Conservation (phyloP, 2,888 invertebrate species). For the Apeira syringaria region DNA sequence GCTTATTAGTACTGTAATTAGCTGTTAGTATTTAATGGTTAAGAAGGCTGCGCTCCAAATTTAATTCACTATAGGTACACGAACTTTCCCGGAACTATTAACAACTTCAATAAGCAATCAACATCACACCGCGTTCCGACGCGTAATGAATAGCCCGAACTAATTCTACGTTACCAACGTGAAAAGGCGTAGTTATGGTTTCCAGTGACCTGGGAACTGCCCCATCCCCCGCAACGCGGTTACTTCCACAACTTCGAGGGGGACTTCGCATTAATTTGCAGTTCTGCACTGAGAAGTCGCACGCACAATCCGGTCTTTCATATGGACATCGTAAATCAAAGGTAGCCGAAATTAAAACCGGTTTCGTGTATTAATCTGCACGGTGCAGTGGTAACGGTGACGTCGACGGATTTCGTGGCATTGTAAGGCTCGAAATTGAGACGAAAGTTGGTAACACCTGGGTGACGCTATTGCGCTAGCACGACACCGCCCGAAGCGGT, state of each 20-base stretch:
- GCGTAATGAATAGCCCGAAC: slow-evolving; percentile 63
- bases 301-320: slow-evolving; percentile 67
- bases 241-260: slow-evolving; percentile 28
- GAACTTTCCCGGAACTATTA: slow-evolving; percentile 52
- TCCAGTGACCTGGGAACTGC: slow-evolving; percentile 41
- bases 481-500: slow-evolving; percentile 11
- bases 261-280: slow-evolving; percentile 45
- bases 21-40: no score
- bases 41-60: slow-evolving; percentile 29
- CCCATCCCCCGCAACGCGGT: slow-evolving; percentile 36
- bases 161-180: slow-evolving; percentile 62
- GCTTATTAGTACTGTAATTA: no score
- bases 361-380: slow-evolving; percentile 64
- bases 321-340: slow-evolving; percentile 74
- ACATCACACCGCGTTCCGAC: slow-evolving; percentile 56
- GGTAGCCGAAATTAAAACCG: slow-evolving; percentile 70
- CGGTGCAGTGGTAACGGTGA: slow-evolving; percentile 48
- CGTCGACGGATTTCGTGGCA: slow-evolving; percentile 69
- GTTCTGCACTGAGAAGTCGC: slow-evolving; percentile 55
- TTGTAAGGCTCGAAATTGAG: slow-evolving; percentile 57
- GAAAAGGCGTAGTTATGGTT: slow-evolving; percentile 55
- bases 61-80: slow-evolving; percentile 33
- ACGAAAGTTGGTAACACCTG: slow-evolving; percentile 50
- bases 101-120: slow-evolving; percentile 66
- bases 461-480: slow-evolving; percentile 29